Base-by-base conservation (phyloP, 2,888 invertebrate genomes). In the Papilio demoleus region DNA sequence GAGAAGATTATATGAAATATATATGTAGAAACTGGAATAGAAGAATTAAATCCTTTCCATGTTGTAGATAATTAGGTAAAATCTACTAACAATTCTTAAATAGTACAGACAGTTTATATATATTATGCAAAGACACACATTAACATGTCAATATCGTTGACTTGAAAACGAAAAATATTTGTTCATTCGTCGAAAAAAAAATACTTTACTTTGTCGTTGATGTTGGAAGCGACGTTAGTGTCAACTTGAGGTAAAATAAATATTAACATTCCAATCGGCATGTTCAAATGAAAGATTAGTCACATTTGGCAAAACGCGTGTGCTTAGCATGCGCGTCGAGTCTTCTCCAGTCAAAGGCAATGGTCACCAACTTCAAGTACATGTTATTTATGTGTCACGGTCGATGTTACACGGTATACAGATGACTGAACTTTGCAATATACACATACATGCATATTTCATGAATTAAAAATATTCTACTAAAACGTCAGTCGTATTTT, bases 341-440 rank as follows among this genome's bases (percentile, higher is more conserved):
- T 75, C 73, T 75, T 72, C 74, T 73, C 72, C 71, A 75, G 74
- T 79, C 81, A 79, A 81, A 81, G 80, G 76, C 78, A 77, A 74
- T 71, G 74, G 74, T 72, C 76, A 77, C 73, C 74, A 76, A 76
- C 81, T 83, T 81, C 78, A 80, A 80, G 74, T 76, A 76, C 75
- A 74, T 72, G 73, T 76, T 76, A 81, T 81, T 83, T 81, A 81
- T 82, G 81, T 85, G 85, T 84, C 84, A 84, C 76, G 81, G 81
- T 70, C 77, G 78, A 70, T 67, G 72, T 70, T 70, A 63, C 64
- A 59, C 31, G 31, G 9, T 14, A 38, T 63, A 31, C 31, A 72
- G 70, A 71, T 70, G 71, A 72, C 74, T 75, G 75, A 75, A 75
- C 75, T 75, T 71, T 65, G 63, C 27, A 42, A 58, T 45, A 58